Base-by-base conservation (phyloP, 1,140 invertebrate genomes). In the Apis laboriosa region DNA sequence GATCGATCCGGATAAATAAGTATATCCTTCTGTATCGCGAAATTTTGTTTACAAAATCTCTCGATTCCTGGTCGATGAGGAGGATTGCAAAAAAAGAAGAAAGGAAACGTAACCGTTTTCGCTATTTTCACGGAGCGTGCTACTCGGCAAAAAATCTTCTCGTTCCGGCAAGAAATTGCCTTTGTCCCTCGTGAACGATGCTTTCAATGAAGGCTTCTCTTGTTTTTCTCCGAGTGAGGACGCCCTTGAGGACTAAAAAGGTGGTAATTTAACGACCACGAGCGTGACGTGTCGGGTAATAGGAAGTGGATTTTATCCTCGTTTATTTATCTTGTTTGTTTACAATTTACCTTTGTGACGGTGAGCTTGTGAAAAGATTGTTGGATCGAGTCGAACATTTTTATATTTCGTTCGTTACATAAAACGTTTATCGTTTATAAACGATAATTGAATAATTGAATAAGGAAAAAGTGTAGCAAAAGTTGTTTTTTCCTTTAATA, bases 1-100 rank as follows among this genome's bases (percentile, higher is more conserved):
- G 84, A 66, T 67, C 74, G 75, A 81, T 88, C 82, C 70, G 82
- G 82, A 63, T 86, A 24, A 84, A 85, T 66, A 34, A 0, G 28
- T 43, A 78, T 72, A 79, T 85, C 83, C 49, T 64, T 19, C 64
- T 71, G 53, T 13, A 28, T 60, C 51, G 28, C 61, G 61, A 60
- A 79, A 43, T 43, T 43, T 75, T 77, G 49, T 76, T 86, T 86
- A 78, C 76, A 51, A 86, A 79, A 83, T 24, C 43, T 2, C 8
- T 51, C 34, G 34, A 34, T 34, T 34, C 34, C 2, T 34, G 1
- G 1, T 34, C 34, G 34, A 34, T 34, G 34, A 34, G 34, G 2
- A 43, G 34, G 34, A 34, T 34, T 34, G 3, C 34, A 2, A 34
- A 34, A 2, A 43, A 43, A 43, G 0, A 34, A 53, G n/a, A 64